Percentiles rank a stretch among this genome's conserved stretches.
phyloP scores from a whole-genome alignment of 2,888 invertebrate species.

The Seira sanloemensis region DNA sequence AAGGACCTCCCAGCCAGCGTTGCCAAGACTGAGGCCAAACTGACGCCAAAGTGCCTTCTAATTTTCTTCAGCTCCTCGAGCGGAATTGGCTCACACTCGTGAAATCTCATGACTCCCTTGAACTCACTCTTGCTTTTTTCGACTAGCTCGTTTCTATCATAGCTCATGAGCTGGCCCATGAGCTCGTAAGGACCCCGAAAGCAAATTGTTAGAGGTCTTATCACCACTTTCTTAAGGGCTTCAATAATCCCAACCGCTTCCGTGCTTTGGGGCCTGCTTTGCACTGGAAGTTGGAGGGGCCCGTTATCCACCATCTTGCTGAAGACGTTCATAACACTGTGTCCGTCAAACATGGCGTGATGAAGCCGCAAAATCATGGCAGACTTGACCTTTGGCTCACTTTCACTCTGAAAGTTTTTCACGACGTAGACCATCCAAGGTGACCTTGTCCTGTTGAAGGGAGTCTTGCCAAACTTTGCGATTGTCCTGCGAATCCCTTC shows the following conservation, averaged over 20 bases:
- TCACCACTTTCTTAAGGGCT: neutral
- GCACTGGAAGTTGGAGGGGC: conserved; percentile 8
- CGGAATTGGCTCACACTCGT: conserved; percentile 29
- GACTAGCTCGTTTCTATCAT: conserved; percentile 33
- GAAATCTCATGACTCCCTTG: conserved; percentile 29
- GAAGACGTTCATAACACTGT: conserved; percentile 23
- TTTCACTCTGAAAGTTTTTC: conserved; percentile 26
- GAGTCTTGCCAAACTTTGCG: conserved; percentile 15
- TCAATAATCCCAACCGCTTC: neutral
- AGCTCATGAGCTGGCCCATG: conserved; percentile 30
- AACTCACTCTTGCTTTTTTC: neutral
- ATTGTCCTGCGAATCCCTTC: neutral
- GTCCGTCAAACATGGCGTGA: conserved; percentile 53
- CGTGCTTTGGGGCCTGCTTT: neutral
- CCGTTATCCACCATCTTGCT: conserved; percentile 41
- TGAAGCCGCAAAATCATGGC: conserved; percentile 32
- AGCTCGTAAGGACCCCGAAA: conserved; percentile 25
- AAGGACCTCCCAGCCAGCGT: conserved; percentile 18
- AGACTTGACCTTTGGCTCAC: conserved; percentile 30
- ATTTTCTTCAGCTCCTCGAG: conserved; percentile 35
- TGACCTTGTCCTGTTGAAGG: conserved; percentile 13
- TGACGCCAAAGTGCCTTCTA: conserved; percentile 33
- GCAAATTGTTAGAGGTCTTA: conserved; percentile 7
- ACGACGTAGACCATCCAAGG: conserved; percentile 43
- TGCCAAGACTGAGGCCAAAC: conserved; percentile 5